Percentiles rank a stretch among this genome's conserved stretches.
Evolutionary conservation across 2,888 invertebrate species (phyloP).

Genomic region (Meandrusa payeni): DNA sequence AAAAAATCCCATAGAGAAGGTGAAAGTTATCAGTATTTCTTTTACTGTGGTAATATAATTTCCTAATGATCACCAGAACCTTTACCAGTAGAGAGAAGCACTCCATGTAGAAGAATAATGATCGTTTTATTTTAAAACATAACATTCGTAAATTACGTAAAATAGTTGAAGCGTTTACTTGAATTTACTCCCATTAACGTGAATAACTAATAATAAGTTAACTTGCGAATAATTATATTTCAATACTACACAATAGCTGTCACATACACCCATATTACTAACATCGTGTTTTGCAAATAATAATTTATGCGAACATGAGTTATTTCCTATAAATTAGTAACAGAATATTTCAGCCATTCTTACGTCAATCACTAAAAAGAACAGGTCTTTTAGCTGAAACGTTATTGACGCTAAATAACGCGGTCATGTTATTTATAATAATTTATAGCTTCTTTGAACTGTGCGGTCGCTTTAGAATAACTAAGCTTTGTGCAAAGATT

Average conservation of each 20-base stretch:
- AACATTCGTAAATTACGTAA: too few species aligned
- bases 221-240: constrained; percentile 8
- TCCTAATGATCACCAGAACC: too few species aligned
- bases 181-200: too few species aligned
- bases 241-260: constrained; percentile 11
- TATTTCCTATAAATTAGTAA: constrained; percentile 25
- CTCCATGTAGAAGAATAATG: too few species aligned
- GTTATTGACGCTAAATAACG: constrained; percentile 35
- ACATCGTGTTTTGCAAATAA: constrained; percentile 5
- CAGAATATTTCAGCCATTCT: constrained; percentile 30
- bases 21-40: too few species aligned
- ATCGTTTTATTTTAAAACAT: too few species aligned
- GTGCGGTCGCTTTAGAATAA: constrained; percentile 18
- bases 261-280: constrained; percentile 6
- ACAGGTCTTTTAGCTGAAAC: constrained; percentile 31
- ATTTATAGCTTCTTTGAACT: constrained; percentile 32
- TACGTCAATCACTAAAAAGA: constrained; percentile 33
- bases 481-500: constrained; percentile 4
- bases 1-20: too few species aligned
- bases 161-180: too few species aligned
- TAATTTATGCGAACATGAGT: constrained; percentile 29
- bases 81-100: too few species aligned
- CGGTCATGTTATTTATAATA: constrained; percentile 27
- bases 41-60: too few species aligned
- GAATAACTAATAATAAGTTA: constrained; percentile 10